A percentile compares a stretch with the other conserved stretches of the same genome.
These are phyloP conservation scores for Willowsia nigromaculata DNA, from an alignment of 2,888 invertebrate genomes.

Conservation along the genomic window DNA sequence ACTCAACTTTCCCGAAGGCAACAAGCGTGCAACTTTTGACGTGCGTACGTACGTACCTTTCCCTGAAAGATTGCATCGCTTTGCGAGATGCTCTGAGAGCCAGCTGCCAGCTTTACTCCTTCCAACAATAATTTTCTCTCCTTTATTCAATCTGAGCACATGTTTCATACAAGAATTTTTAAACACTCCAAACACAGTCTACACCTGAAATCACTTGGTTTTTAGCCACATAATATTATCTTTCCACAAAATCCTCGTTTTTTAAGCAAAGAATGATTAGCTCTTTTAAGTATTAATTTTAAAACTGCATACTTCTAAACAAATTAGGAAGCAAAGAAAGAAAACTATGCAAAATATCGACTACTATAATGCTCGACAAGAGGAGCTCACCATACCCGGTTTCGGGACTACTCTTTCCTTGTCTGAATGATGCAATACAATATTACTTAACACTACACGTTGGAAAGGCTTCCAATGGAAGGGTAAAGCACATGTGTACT, in stretches of 20 bases:
- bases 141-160: not conserved
- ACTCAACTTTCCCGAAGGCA: not conserved
- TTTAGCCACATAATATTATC: no score
- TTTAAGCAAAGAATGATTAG: no score
- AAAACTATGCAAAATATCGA: slow-evolving; percentile 23
- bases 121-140: not conserved
- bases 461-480: not conserved
- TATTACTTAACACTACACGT: not conserved
- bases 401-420: slow-evolving; percentile 20
- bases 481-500: slow-evolving; percentile 21
- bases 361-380: not conserved
- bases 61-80: not conserved
- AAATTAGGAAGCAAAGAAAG: not conserved
- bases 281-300: no score
- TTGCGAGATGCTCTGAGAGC: not conserved
- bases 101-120: not conserved
- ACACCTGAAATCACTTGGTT: no score
- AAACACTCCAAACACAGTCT: no score
- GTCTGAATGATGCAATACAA: not conserved
- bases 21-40: not conserved
- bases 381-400: not conserved
- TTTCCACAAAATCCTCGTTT: no score
- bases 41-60: not conserved
- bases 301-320: no score
- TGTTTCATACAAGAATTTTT: not conserved